Evolutionary conservation across 2,797 vertebrate genomes (phyloP).

Genomic region (Channa striata): DNA sequence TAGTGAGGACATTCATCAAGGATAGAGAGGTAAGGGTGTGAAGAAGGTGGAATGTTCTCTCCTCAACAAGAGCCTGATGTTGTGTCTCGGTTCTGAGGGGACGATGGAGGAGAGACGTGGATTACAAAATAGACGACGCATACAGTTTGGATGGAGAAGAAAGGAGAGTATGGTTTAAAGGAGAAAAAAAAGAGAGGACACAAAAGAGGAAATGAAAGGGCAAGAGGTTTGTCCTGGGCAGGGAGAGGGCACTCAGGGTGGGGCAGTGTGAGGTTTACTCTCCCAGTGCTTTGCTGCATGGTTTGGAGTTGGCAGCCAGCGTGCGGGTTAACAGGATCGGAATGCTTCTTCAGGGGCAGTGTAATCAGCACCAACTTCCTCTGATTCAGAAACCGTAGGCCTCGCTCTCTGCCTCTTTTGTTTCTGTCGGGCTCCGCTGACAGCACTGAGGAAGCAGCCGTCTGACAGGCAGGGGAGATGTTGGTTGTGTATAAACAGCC

Average conservation of each 20-base stretch:
- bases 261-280: conserved; percentile 51
- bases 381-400: conserved; percentile 75
- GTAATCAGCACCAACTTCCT: conserved; percentile 85
- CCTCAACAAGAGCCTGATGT: conserved; percentile 84
- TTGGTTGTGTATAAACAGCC: conserved; percentile 72
- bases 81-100: conserved; percentile 56
- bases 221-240: conserved; percentile 34
- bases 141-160: not conserved
- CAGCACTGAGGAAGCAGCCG: conserved; percentile 78
- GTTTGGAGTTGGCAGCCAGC: conserved; percentile 65
- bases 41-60: conserved; percentile 87
- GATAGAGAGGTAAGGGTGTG: conserved; percentile 90
- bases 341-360: conserved; percentile 80
- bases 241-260: conserved; percentile 55
- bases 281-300: conserved; percentile 42
- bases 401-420: conserved; percentile 77
- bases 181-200: conserved; percentile 4
- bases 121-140: not conserved
- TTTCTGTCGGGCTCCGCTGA: conserved; percentile 74
- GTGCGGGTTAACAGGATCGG: conserved; percentile 73
- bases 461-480: conserved; percentile 68
- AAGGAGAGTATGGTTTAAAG: not conserved
- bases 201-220: conserved; percentile 5
- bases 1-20: conserved; percentile 92
- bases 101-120: conserved; percentile 29